These are phyloP conservation scores for Bimastos eiseni DNA, from an alignment of 2,888 invertebrate species.

Conservation along the genomic window DNA sequence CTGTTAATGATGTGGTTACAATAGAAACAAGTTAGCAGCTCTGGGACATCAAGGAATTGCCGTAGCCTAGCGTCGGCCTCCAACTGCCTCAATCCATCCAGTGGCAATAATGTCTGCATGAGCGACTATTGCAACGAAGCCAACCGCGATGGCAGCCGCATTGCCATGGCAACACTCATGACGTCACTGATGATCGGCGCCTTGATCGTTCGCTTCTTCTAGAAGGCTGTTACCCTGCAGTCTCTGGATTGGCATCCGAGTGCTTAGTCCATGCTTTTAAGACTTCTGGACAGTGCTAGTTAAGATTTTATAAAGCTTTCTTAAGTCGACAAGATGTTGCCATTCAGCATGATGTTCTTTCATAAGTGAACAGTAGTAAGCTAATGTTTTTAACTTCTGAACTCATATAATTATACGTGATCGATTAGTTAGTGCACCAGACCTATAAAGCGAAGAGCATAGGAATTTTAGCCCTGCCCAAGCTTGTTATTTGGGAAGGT, in stretches of 20 bases:
- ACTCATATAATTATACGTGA: too few species aligned
- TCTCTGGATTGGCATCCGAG: not conserved
- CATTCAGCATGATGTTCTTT: not conserved
- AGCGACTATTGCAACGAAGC: not conserved
- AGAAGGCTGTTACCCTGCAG: not conserved
- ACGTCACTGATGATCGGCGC: not conserved
- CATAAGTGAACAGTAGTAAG: not conserved
- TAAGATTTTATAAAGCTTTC: not conserved
- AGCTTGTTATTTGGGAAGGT: too few species aligned
- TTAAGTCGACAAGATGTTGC: not conserved
- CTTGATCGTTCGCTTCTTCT: conserved; percentile 3
- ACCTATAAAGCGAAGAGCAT: too few species aligned
- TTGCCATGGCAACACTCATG: not conserved
- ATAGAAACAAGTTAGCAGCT: conserved; percentile 8
- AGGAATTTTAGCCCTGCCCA: too few species aligned
- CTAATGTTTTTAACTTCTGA: too few species aligned
- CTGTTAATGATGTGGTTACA: not conserved
- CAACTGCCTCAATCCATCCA: conserved; percentile 8
- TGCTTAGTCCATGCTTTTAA: not conserved
- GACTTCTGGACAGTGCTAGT: not conserved
- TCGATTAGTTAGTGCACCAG: too few species aligned
- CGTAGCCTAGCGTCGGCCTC: not conserved
- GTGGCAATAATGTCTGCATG: not conserved
- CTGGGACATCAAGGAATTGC: not conserved
- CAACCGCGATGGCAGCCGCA: not conserved